Evolutionary conservation across 2,797 vertebrate genomes (phyloP), one percentile per base, ranked within the genome.

Genomic region (Kryptolebias ocellatus): DNA sequence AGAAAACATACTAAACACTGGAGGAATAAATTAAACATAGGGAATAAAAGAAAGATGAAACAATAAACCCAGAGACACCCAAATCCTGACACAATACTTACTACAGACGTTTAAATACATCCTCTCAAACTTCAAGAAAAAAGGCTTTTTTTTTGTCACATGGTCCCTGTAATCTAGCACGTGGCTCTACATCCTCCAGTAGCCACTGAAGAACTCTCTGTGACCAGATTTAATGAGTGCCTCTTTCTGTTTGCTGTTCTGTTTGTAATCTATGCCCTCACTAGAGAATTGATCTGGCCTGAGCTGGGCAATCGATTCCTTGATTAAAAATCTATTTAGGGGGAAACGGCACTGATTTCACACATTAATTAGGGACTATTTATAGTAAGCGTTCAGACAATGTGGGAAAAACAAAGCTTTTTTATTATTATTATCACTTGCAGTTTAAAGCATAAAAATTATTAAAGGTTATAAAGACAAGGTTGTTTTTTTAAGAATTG

Each of bases 261-360:
- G 42, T 77, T 71, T 62, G 67, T 60, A 57, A 61, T 73, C 67
- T 27, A 7, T 67, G 63, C 28, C 39, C 70, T 60, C 66, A 56
- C 59, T 14, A 57, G 77, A 49, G 65, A 65, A 75, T 64, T 57
- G 55, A 83, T 74, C 67, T 71, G 73, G 76, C 74, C 67, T 65
- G 51, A 56, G 34, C 49, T 31, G 34, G 45, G 37, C 53, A 65
- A 78, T 84, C 67, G 76, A 66, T 77, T 51, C 24, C 9, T 28
- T 83, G 56, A 86, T 84, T 77, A 79, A 27, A 75, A 76, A 78
- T 79, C 59, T 53, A 64, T 82, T 80, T 49, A 64, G 68, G 74
- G 17, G 15, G 60, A 54, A 59, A 29, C 62, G 37, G 37, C 55
- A 44, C 63, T 42, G 45, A 71, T 74, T 67, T 63, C 29, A 44